Evolutionary conservation across 2,113 vertebrate genomes (phyloP).

Genomic region (Leptodactylus fuscus): DNA sequence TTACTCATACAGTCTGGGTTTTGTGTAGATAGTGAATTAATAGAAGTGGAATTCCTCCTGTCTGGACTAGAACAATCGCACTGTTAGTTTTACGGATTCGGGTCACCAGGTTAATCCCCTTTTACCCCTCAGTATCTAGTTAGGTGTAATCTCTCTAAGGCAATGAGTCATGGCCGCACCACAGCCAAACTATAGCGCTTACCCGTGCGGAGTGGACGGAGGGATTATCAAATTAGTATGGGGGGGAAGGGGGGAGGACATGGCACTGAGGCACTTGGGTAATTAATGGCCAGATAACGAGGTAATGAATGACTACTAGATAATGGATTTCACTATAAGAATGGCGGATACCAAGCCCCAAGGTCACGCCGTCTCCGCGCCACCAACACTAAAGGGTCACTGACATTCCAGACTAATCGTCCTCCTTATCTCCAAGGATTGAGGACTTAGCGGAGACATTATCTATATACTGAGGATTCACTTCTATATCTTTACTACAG

Average conservation of each 20-base stretch:
- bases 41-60: not conserved
- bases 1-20: constrained; percentile 2
- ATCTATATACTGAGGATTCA: not conserved
- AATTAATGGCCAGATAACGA: constrained; percentile 16
- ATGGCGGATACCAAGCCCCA: not conserved
- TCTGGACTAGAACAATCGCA: not conserved
- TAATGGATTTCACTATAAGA: not conserved
- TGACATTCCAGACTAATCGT: constrained; percentile 33
- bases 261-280: not conserved
- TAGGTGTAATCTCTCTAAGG: constrained; percentile 12
- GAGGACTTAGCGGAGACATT: constrained; percentile 4
- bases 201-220: not conserved
- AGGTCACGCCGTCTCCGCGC: not conserved
- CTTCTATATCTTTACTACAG: not conserved
- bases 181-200: too few species aligned
- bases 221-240: not conserved
- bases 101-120: constrained; percentile 29
- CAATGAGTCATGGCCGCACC: not conserved
- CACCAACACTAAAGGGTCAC: not conserved
- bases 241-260: not conserved
- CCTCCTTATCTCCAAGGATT: constrained; percentile 25
- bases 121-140: constrained; percentile 2
- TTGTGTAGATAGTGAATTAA: not conserved
- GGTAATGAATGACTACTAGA: constrained; percentile 25
- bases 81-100: not conserved